Percentiles rank a stretch among this genome's conserved stretches.
Conservation (phyloP, 2,113 vertebrate genomes). For the Cyanistes caeruleus region DNA sequence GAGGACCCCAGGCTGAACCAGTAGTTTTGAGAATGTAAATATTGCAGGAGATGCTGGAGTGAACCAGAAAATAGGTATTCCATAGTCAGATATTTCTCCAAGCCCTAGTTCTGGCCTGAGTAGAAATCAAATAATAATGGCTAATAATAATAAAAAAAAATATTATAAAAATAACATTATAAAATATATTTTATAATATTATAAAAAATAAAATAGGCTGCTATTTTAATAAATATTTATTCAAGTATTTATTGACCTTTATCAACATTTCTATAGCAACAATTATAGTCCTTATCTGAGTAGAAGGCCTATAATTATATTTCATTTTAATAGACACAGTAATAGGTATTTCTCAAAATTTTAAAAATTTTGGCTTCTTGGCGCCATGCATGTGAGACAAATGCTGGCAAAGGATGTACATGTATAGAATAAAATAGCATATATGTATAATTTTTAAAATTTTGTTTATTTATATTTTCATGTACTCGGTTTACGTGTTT, state of each 20-base stretch:
- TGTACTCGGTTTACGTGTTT: background rate
- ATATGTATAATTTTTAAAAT: fast-evolving
- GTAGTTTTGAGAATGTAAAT: background rate
- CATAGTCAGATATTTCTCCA: background rate
- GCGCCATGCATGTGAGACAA: background rate
- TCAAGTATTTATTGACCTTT: background rate
- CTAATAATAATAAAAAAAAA: no score
- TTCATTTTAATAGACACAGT: background rate
- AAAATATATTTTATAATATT: no score
- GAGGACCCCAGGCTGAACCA: background rate
- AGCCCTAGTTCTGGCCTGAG: background rate
- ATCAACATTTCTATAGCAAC: background rate
- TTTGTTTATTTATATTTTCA: background rate
- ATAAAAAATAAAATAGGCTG: no score
- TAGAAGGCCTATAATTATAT: background rate
- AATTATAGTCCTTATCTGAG: background rate
- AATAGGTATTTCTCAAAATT: background rate
- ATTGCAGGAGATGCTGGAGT: background rate
- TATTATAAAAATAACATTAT: no score
- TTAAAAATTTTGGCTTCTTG: background rate
- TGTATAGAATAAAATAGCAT: background rate
- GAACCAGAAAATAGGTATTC: background rate
- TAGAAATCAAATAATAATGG: background rate
- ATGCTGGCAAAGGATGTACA: background rate
- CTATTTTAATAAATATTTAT: background rate